These are phyloP conservation scores for Sus cebifrons DNA, from an alignment of 2,797 vertebrate genomes.

Conservation along the genomic window DNA sequence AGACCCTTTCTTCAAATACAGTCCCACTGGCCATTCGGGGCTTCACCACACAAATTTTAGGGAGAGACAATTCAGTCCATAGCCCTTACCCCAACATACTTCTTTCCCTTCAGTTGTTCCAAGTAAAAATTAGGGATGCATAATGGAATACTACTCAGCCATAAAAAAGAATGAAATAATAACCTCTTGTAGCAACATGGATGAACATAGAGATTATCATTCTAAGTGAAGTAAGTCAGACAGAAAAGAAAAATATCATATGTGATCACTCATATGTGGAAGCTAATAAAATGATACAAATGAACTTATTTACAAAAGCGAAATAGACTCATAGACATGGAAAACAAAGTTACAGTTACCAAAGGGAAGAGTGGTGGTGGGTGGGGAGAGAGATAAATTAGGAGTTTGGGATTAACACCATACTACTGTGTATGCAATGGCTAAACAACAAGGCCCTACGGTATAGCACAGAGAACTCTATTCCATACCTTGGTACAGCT, in stretches of 20 bases:
- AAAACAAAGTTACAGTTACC: background rate
- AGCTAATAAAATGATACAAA: background rate
- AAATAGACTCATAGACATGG: background rate
- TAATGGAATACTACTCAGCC: background rate
- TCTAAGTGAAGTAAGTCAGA: background rate
- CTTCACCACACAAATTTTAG: background rate
- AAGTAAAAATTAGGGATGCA: background rate
- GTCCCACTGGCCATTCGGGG: fast-evolving
- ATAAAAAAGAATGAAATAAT: background rate
- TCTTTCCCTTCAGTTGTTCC: background rate
- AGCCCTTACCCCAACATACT: background rate
- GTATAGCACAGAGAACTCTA: background rate
- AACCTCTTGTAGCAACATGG: background rate
- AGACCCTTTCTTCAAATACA: background rate
- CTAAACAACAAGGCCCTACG: background rate
- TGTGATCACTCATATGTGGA: background rate
- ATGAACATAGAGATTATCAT: background rate
- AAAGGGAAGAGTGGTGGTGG: background rate
- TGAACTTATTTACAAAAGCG: background rate
- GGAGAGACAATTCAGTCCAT: background rate
- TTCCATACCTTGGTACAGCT: too few species aligned
- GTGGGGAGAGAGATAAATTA: fast-evolving
- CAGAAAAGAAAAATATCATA: background rate
- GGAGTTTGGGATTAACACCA: background rate
- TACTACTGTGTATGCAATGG: too few species aligned